Conservation (phyloP, 64 coral and sea anemone genomes). For the Montipora efflorescens region DNA sequence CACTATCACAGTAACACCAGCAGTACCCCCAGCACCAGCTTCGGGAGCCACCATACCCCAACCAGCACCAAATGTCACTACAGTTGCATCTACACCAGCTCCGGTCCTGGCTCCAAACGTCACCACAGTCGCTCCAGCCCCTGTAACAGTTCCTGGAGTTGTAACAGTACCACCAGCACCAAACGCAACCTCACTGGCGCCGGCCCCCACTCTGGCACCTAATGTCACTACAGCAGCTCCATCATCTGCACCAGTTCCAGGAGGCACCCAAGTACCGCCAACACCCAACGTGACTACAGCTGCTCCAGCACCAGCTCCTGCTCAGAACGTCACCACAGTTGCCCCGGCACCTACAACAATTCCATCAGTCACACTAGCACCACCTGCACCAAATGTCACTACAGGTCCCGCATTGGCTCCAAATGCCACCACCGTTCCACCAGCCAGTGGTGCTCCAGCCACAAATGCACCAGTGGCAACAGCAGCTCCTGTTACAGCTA, state of each 20-base stretch:
- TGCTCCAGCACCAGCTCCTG: neutral
- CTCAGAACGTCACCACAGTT: neutral
- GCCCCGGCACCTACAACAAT: neutral
- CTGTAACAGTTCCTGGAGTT: neutral
- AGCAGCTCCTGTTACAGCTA: neutral
- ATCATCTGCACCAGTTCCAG: neutral
- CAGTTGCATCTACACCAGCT: neutral
- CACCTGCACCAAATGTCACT: neutral
- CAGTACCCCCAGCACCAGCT: neutral
- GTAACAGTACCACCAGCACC: slow-evolving; percentile 9
- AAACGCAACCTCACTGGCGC: neutral
- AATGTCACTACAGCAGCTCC: neutral
- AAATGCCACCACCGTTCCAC: neutral
- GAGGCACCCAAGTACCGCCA: neutral
- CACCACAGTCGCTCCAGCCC: neutral
- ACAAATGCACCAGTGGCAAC: neutral
- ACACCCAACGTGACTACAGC: neutral
- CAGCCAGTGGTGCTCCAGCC: neutral
- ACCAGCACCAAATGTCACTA: neutral
- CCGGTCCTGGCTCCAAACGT: neutral
- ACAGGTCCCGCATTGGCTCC: neutral
- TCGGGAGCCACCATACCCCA: neutral
- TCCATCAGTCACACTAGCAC: neutral
- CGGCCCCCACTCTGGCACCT: neutral
- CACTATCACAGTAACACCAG: neutral